Evolutionary conservation across 2,797 vertebrate species (phyloP).

Genomic region (Alosa sapidissima): DNA sequence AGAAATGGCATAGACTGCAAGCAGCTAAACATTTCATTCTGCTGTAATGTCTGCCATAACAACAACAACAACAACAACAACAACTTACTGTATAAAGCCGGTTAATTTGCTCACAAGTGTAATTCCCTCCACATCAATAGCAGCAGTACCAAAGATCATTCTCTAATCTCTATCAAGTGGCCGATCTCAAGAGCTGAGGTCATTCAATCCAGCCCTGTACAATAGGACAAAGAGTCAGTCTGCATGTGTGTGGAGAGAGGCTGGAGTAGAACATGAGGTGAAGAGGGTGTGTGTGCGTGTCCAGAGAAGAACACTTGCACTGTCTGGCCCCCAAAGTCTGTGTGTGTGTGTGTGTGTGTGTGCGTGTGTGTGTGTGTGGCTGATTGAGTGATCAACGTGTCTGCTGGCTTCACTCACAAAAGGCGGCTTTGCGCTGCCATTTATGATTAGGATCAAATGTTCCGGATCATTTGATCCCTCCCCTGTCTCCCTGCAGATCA

Average conservation of each 20-base stretch:
- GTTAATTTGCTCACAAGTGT: background rate
- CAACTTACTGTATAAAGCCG: background rate
- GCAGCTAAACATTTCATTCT: background rate
- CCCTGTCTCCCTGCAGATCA: slow-evolving; percentile 25
- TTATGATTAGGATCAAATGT: slow-evolving; percentile 59
- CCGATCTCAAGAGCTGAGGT: background rate
- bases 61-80: background rate
- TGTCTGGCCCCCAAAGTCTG: background rate
- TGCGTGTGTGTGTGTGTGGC: slow-evolving; percentile 18
- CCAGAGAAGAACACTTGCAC: background rate
- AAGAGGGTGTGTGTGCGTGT: background rate
- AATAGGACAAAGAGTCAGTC: background rate
- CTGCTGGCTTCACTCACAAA: slow-evolving; percentile 50
- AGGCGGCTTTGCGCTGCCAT: slow-evolving; percentile 53
- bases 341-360: slow-evolving; percentile 24
- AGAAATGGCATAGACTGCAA: background rate
- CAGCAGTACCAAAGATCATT: background rate
- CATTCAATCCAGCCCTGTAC: slow-evolving; percentile 7
- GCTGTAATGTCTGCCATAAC: background rate
- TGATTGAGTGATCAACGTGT: slow-evolving; percentile 45
- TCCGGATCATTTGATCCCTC: slow-evolving; percentile 45
- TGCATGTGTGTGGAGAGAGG: background rate
- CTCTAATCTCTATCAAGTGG: slow-evolving; percentile 5
- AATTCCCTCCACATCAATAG: background rate
- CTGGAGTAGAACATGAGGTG: background rate